Evolutionary conservation across 2,888 invertebrate species (phyloP), one percentile per base, ranked within the genome.

Genomic region (Criorhina ranunculi): DNA sequence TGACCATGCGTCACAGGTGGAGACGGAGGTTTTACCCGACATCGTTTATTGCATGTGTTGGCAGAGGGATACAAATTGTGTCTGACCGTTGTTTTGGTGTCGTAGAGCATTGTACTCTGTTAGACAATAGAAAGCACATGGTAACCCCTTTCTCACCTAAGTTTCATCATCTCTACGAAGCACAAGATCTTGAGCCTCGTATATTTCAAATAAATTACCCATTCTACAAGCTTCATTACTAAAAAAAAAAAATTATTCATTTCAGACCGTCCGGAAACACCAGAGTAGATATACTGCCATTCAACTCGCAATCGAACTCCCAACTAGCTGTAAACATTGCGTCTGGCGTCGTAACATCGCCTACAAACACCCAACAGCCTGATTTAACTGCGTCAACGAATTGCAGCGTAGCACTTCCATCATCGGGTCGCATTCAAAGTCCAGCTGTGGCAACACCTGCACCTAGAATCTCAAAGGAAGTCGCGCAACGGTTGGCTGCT

Each of bases 261-360:
- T 90, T 33, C 89, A 93, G 93, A 88, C 92, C 93, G 53, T 93
- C 93, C 33, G 93, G 93, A 64, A 93, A 93, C 87, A 91, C 92
- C 17, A 90, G 92, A 75, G 90, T 88, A 8, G 93, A 93, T 42
- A 91, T 92, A 78, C 90, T 92, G 15, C 86, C 89, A 31, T 90
- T 89, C 88, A 92, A 88, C 66, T 88, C 88, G 37, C 90, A 89
- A 73, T 87, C 86, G 9, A 88, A 78, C 72, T 75, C 88, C 31
- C 87, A 88, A 64, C 79, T 86, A 55, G 81, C 62, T 24, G 51
- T 86, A 2, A 85, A 73, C 17, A 59, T 86, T 33, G 77, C 87
- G 19, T 75, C 72, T 46, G 86, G 77, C 8, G 88, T 87, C 0
- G 49, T 90, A 86, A 87, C 90, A 3, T 86, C 88, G 24, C 87